Evolutionary conservation across 1,140 invertebrate genomes (phyloP).

Genomic region (Hycleus phaleratus): DNA sequence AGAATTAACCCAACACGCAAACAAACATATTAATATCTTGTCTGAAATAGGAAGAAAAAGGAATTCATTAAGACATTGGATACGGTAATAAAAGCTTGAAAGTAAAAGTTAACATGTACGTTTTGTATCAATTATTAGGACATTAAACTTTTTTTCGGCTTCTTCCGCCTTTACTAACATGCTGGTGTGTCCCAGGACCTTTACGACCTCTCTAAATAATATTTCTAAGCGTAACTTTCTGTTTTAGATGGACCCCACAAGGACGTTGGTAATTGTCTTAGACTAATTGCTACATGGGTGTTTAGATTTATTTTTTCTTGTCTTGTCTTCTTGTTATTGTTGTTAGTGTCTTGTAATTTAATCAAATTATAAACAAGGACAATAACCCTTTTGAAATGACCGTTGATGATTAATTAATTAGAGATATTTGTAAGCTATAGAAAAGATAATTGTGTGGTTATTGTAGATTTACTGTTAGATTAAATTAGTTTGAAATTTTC

Average conservation of each 20-base stretch:
- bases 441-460: too few species aligned
- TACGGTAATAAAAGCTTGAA: background rate
- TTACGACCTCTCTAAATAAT: background rate
- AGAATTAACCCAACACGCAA: background rate
- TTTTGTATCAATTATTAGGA: slow-evolving; percentile 14
- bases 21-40: slow-evolving; percentile 1
- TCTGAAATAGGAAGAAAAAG: background rate
- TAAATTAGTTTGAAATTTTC: too few species aligned
- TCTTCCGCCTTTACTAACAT: background rate
- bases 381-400: too few species aligned
- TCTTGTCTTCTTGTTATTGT: too few species aligned
- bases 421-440: too few species aligned
- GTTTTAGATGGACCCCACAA: background rate
- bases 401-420: too few species aligned
- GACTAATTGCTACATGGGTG: too few species aligned
- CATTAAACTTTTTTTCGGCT: background rate
- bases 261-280: too few species aligned
- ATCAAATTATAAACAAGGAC: too few species aligned
- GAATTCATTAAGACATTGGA: slow-evolving; percentile 11
- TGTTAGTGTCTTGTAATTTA: too few species aligned
- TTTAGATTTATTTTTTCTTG: too few species aligned
- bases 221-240: slow-evolving; percentile 3
- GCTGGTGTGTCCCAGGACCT: slow-evolving; percentile 13
- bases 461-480: too few species aligned
- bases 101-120: slow-evolving; percentile 12